These are phyloP conservation scores for Eilema sororculum DNA, from an alignment of 2,888 invertebrate species.

Conservation along the genomic window DNA sequence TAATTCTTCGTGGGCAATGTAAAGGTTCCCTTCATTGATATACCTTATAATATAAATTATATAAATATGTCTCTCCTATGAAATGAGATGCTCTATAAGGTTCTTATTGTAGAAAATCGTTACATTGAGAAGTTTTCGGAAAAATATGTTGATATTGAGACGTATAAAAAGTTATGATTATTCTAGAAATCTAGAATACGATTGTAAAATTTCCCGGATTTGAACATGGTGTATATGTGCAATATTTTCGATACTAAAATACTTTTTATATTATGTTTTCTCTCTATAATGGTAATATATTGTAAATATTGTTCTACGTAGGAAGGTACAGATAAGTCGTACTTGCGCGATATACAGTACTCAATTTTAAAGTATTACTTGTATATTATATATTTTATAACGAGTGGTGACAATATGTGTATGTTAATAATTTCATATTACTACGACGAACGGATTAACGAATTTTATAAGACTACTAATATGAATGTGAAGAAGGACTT, in stretches of 20 bases:
- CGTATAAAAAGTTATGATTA: too few species aligned
- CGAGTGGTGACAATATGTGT: neutral
- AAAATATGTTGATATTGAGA: too few species aligned
- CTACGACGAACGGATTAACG: neutral
- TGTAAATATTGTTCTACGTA: neutral
- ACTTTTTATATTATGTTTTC: conserved; percentile 1
- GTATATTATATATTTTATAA: neutral
- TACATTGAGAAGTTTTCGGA: too few species aligned
- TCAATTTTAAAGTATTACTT: neutral
- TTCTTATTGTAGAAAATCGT: neutral
- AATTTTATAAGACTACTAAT: neutral
- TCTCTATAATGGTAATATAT: neutral
- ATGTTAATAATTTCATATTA: neutral
- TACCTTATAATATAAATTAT: too few species aligned
- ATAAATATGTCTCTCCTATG: neutral
- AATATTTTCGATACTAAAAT: conserved; percentile 5
- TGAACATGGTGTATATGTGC: conserved; percentile 14
- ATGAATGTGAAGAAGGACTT: neutral
- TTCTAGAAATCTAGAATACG: too few species aligned
- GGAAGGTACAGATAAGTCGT: neutral
- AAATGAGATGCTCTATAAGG: neutral
- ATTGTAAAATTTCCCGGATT: conserved; percentile 6
- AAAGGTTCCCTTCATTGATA: neutral
- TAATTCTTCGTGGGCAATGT: neutral
- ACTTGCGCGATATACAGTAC: neutral